Percentiles rank a stretch among this genome's conserved stretches.
Evolutionary conservation across 2,113 vertebrate species (phyloP).

Genomic region (Taxidea taxus): DNA sequence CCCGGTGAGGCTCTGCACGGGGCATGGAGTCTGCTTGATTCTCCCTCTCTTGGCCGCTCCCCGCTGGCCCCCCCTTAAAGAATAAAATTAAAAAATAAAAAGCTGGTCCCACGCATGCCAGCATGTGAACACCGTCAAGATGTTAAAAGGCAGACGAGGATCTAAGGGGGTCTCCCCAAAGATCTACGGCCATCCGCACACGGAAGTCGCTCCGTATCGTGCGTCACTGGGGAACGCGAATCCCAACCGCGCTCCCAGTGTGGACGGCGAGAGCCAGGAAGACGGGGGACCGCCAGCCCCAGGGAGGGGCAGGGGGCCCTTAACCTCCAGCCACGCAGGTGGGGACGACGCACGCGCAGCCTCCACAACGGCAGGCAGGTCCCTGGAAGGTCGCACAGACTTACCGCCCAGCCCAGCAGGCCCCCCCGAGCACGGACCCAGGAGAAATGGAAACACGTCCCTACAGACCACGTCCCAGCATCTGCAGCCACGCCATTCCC

Average conservation of each 20-base stretch:
- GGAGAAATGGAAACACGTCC: neutral
- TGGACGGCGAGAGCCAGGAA: neutral
- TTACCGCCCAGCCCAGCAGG: neutral
- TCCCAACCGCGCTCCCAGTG: neutral
- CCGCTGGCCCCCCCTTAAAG: accelerated
- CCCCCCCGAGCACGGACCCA: neutral
- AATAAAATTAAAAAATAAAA: neutral
- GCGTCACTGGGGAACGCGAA: neutral
- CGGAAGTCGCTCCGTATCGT: accelerated
- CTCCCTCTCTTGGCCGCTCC: neutral
- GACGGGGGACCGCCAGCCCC: neutral
- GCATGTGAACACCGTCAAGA: neutral
- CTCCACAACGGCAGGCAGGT: neutral
- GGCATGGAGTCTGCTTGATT: neutral
- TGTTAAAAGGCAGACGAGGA: neutral
- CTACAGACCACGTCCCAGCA: neutral
- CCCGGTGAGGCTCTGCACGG: neutral
- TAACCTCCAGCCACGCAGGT: neutral
- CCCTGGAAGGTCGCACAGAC: too few relatives aligned
- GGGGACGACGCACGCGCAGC: neutral
- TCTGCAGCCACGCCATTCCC: accelerated
- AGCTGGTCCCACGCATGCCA: neutral
- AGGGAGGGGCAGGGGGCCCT: neutral
- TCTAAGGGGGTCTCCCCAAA: too few relatives aligned
- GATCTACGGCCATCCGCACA: neutral